Evolutionary conservation across 2,797 vertebrate genomes (phyloP).

Genomic region (Hyperoplus immaculatus): DNA sequence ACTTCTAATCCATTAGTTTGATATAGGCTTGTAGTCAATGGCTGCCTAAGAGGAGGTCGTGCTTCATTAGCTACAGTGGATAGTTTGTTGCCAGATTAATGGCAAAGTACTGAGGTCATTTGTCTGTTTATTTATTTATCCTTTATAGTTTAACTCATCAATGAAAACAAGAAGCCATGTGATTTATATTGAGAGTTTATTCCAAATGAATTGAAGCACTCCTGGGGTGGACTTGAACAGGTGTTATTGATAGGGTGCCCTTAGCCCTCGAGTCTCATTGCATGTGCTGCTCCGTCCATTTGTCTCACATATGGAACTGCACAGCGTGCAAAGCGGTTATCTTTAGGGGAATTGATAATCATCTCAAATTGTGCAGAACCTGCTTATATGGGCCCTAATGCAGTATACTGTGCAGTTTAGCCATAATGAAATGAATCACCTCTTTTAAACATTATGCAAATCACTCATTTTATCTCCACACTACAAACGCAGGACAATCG

Average conservation of each 20-base stretch:
- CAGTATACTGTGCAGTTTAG: slow-evolving; percentile 41
- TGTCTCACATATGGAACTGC: slow-evolving; percentile 68
- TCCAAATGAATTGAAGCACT: slow-evolving; percentile 50
- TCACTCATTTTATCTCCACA: slow-evolving; percentile 72
- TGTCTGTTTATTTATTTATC: slow-evolving; percentile 75
- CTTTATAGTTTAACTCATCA: slow-evolving; percentile 69
- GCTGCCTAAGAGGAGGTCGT: slow-evolving; percentile 57
- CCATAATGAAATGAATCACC: slow-evolving; percentile 54
- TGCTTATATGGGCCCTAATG: slow-evolving; percentile 50
- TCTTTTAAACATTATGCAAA: slow-evolving; percentile 71
- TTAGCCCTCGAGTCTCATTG: slow-evolving; percentile 42
- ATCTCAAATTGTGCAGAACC: slow-evolving; percentile 72
- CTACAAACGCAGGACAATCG: slow-evolving; percentile 62
- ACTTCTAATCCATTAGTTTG: slow-evolving; percentile 72
- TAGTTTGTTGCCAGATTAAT: slow-evolving; percentile 77
- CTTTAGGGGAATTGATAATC: slow-evolving; percentile 68
- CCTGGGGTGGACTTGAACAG: slow-evolving; percentile 34
- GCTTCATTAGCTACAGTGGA: slow-evolving; percentile 77
- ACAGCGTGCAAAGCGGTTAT: slow-evolving; percentile 56
- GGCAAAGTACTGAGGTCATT: slow-evolving; percentile 65
- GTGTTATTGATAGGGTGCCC: slow-evolving; percentile 58
- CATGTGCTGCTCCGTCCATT: slow-evolving; percentile 49
- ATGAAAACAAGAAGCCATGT: slow-evolving; percentile 55
- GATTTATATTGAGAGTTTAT: slow-evolving; percentile 66
- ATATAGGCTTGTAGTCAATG: slow-evolving; percentile 58